Conservation (phyloP, 2,888 invertebrate genomes). For the Teleiodes luculella region DNA sequence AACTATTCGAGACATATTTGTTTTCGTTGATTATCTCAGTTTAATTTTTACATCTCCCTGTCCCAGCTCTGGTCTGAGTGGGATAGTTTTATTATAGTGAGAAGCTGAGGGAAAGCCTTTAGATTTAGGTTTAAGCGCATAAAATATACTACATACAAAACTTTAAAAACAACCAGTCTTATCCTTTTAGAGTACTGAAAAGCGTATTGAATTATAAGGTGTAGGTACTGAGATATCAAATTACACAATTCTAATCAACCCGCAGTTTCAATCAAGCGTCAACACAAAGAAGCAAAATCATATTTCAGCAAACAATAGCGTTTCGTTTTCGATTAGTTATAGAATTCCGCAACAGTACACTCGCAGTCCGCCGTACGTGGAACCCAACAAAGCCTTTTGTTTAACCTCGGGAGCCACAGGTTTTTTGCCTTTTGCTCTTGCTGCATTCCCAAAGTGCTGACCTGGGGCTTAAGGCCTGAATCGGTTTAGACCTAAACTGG, state of each 20-base stretch:
- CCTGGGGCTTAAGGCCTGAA: conserved; percentile 37
- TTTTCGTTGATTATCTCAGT: no score
- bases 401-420: conserved; percentile 49
- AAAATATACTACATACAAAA: no score
- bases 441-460: conserved; percentile 71
- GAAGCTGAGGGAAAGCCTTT: no score
- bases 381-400: conserved; percentile 76
- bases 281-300: conserved; percentile 41
- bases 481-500: conserved; percentile 59
- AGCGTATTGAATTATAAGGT: no score
- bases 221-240: neutral
- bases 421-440: conserved; percentile 66
- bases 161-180: no score
- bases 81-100: no score
- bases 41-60: no score
- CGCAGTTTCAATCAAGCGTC: conserved; percentile 12
- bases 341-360: conserved; percentile 70
- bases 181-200: no score
- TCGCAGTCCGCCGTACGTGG: conserved; percentile 63
- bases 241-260: conserved; percentile 13
- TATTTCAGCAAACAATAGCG: conserved; percentile 58
- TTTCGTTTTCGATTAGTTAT: conserved; percentile 62
- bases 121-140: no score
- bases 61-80: no score
- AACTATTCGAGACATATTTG: no score